These are phyloP conservation scores for Cylas formicarius DNA, from an alignment of 1,140 invertebrate genomes.

Conservation along the genomic window DNA sequence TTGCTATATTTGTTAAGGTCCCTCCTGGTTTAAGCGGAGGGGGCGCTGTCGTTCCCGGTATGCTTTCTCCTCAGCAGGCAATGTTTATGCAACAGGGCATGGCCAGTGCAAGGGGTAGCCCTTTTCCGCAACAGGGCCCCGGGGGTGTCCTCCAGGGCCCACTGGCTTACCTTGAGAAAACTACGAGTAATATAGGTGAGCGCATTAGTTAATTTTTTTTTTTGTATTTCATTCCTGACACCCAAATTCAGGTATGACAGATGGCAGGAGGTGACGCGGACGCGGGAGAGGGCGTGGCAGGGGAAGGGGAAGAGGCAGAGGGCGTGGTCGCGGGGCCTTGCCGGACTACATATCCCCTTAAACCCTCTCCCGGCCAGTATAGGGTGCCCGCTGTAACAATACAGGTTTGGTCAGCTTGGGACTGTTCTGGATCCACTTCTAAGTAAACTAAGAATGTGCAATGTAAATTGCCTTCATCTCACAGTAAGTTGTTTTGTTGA, in stretches of 20 bases:
- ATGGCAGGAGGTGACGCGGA: conserved; percentile 63
- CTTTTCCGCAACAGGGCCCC: conserved; percentile 42
- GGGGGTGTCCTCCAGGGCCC: conserved; percentile 59
- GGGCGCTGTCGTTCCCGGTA: conserved; percentile 33
- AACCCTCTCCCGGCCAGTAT: conserved; percentile 31
- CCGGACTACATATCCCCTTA: conserved; percentile 41
- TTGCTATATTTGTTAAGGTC: conserved; percentile 31
- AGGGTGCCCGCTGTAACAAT: too few species aligned
- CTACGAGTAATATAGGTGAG: conserved; percentile 70
- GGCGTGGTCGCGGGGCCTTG: conserved; percentile 38
- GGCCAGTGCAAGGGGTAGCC: conserved; percentile 38
- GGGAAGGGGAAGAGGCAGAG: conserved; percentile 57
- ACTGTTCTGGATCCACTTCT: too few species aligned
- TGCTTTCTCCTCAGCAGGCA: conserved; percentile 45
- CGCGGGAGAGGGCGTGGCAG: conserved; percentile 62
- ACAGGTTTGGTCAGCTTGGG: not conserved
- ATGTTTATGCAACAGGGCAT: conserved; percentile 51
- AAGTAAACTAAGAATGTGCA: not conserved
- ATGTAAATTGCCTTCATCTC: not conserved
- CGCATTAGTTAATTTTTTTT: too few species aligned
- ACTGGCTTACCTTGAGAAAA: conserved; percentile 71
- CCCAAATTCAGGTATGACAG: conserved; percentile 58
- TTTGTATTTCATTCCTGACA: too few species aligned
- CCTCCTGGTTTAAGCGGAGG: conserved; percentile 37
- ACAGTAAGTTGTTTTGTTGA: not conserved